Evolutionary conservation across 2,888 invertebrate genomes (phyloP).

Genomic region (Spilosoma lubricipeda): DNA sequence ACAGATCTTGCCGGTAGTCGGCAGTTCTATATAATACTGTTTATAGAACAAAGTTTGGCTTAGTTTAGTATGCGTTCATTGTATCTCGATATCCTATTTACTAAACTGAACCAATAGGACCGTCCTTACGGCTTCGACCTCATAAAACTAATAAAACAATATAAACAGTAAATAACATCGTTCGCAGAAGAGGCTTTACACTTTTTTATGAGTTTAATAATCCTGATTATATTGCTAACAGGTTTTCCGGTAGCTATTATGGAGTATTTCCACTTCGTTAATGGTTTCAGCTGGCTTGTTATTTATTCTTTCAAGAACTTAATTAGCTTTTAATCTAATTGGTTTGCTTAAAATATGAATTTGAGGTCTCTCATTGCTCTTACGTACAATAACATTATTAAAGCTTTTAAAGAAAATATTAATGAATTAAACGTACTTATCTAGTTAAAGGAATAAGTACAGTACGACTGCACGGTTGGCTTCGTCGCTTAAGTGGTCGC

Average conservation of each 20-base stretch:
- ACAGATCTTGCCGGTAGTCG: no score
- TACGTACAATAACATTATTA: no score
- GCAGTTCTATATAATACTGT: no score
- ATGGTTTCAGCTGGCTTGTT: background rate
- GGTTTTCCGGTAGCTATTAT: background rate
- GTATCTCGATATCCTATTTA: conserved; percentile 19
- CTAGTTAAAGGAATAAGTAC: no score
- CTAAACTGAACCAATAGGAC: background rate
- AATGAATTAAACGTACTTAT: no score
- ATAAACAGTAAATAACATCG: conserved; percentile 9
- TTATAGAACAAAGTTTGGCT: background rate
- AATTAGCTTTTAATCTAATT: background rate
- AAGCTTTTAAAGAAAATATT: no score
- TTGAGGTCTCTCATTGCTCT: background rate
- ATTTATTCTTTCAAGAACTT: background rate
- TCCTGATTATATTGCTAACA: conserved; percentile 6
- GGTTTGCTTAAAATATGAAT: background rate
- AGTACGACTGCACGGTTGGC: no score
- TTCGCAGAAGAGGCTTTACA: conserved; percentile 3
- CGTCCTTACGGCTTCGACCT: background rate
- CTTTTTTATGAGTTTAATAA: conserved; percentile 14
- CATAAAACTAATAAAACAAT: conserved; percentile 14
- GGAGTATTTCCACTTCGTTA: background rate
- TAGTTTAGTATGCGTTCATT: conserved; percentile 31
- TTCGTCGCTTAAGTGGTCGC: no score